Base-by-base conservation (phyloP, 2,888 invertebrate species). In the Sarcophaga caerulescens region DNA sequence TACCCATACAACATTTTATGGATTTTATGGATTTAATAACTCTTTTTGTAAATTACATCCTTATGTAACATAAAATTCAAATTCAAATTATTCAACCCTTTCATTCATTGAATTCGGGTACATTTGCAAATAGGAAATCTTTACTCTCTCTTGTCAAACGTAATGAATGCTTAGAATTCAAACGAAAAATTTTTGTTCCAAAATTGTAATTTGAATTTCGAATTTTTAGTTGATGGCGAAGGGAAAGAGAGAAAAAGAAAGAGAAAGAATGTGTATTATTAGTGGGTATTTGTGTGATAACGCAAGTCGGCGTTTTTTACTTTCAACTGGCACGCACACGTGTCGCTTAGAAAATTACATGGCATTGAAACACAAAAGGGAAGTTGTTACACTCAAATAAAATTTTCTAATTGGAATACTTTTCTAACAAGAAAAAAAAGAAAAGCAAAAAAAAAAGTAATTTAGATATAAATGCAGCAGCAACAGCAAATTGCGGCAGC, bases 241-340 rank as follows among this genome's bases (percentile, higher is more conserved):
- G 35, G 35, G 35, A 35, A 6, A 35, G 35, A 6, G 35, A 45
- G 14, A 57, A 62, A 81, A 62, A 23, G 14, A 60, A 57, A 73
- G 25, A 25, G 10, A 6, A n/a, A 23, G 59, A 2, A 1, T 35
- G 5, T 47, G 12, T 47, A 47, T 25, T 23, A 23, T 23, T 25
- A 35, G 47, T 47, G 47, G 11, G 47, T 47, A 68, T 68, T 76
- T 80, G 65, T 80, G 62, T 73, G 57, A 80, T 79, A 81, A 62
- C 62, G 59, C 4, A 6, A 78, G 57, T 17, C 62, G 35, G 35
- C 52, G 45, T 60, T 65, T 76, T 73, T 63, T 60, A 66, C 66
- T 52, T 52, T 57, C 17, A 68, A 68, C 44, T 71, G 73, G 19
- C 78, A 78, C 45, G 78, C 74, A 83, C 83, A 78, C 83, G 83